These are phyloP conservation scores for Molossus alvarezi DNA, from an alignment of 2,797 vertebrate species.

Conservation along the genomic window DNA sequence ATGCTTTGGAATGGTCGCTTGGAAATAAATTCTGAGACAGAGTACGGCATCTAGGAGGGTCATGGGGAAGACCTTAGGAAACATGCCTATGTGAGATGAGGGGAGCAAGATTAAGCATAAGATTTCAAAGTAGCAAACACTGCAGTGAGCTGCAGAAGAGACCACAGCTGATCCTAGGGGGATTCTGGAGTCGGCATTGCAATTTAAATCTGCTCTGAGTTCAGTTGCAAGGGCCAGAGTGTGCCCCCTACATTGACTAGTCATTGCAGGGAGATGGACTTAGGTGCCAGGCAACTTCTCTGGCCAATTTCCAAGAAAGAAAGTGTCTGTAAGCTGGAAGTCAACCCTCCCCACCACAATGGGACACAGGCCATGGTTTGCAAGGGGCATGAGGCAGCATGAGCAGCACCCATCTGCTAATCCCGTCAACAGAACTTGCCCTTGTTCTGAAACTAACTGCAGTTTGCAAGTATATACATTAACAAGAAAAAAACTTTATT, in stretches of 20 bases:
- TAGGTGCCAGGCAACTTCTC: not conserved
- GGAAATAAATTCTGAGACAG: not conserved
- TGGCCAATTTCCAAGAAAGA: not conserved
- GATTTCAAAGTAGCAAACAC: not conserved
- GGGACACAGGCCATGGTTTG: too few species aligned
- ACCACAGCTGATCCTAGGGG: accelerated
- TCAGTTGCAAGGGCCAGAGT: not conserved
- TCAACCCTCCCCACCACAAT: accelerated
- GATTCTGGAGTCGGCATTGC: not conserved
- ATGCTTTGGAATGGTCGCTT: not conserved
- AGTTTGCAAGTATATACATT: not conserved
- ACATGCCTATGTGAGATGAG: accelerated
- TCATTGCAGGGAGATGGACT: not conserved
- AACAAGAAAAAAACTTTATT: not conserved
- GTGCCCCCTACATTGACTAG: accelerated
- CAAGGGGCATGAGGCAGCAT: accelerated
- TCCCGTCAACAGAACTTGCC: not conserved
- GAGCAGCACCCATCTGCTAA: accelerated
- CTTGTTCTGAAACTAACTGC: not conserved
- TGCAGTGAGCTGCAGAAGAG: not conserved
- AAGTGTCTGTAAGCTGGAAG: not conserved
- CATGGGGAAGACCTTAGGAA: not conserved
- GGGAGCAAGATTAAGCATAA: accelerated
- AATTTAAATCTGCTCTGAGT: not conserved
- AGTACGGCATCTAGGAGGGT: too few species aligned